phyloP scores from a whole-genome alignment of 2,113 vertebrate species.

The Eleginops maclovinus region DNA sequence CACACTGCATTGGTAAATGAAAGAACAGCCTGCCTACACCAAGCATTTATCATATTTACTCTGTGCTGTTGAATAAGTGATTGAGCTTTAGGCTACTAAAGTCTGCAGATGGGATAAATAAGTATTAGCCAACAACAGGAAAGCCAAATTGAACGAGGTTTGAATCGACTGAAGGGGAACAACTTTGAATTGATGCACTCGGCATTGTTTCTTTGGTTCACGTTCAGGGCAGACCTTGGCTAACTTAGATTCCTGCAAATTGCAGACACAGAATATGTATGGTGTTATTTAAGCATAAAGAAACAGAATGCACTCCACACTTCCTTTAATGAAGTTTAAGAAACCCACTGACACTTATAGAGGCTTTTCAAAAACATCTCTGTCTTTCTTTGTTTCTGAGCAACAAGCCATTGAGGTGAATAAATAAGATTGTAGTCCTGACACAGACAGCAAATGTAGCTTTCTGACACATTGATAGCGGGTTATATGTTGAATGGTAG shows the following conservation, averaged over 20 bases:
- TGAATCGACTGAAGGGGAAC: background rate
- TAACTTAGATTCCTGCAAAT: background rate
- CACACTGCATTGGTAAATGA: conserved; percentile 39
- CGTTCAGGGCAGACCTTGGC: background rate
- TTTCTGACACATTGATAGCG: conserved; percentile 52
- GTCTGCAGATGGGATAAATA: conserved; percentile 20
- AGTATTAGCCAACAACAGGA: conserved; percentile 17
- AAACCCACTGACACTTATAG: conserved; percentile 16
- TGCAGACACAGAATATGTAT: background rate
- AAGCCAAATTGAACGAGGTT: conserved; percentile 1
- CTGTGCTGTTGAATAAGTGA: conserved; percentile 33
- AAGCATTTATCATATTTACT: conserved; percentile 44
- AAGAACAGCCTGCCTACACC: conserved; percentile 20
- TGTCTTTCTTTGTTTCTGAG: conserved; percentile 26
- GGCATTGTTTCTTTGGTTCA: background rate
- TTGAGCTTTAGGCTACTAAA: conserved; percentile 25
- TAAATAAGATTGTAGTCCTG: conserved; percentile 33
- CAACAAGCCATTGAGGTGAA: conserved; percentile 40
- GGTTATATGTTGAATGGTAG: conserved; percentile 35
- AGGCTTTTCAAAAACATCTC: conserved; percentile 20
- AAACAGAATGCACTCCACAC: background rate
- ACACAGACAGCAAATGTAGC: conserved; percentile 16
- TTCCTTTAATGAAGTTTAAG: conserved; percentile 19
- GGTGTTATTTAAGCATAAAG: conserved; percentile 13
- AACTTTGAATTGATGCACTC: background rate